Evolutionary conservation across 2,113 vertebrate genomes (phyloP).

Genomic region (Pterocles gutturalis): DNA sequence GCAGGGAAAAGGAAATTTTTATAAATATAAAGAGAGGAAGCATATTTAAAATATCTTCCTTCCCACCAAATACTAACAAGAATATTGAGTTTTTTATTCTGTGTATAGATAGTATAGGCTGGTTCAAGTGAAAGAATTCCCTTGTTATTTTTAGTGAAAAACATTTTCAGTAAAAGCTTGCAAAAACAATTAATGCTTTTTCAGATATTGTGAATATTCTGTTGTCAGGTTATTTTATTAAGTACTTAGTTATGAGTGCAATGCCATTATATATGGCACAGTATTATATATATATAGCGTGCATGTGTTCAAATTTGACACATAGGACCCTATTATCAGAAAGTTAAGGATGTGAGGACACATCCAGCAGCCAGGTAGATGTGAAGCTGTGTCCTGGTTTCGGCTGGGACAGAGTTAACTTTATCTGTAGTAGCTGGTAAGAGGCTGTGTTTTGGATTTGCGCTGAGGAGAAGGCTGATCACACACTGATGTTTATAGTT

Average conservation of each 20-base stretch:
- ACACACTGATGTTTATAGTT: too few relatives aligned
- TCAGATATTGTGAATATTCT: neutral
- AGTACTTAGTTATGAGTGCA: neutral
- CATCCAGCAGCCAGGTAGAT: neutral
- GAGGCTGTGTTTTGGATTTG: too few relatives aligned
- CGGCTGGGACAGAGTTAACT: too few relatives aligned
- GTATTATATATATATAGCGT: neutral
- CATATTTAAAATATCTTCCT: neutral
- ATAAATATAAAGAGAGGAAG: neutral
- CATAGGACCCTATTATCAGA: neutral
- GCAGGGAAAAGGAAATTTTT: neutral
- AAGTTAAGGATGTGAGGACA: neutral
- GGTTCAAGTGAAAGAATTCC: neutral
- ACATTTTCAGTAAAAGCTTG: neutral
- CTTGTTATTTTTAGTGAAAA: neutral
- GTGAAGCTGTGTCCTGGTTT: neutral
- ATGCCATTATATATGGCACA: neutral
- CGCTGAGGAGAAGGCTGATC: too few relatives aligned
- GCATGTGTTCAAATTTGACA: neutral
- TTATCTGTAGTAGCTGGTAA: neutral
- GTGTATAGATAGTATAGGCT: neutral
- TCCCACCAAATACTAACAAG: neutral
- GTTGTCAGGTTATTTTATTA: constrained; percentile 10
- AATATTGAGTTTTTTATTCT: neutral
- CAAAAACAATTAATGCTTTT: neutral